Conservation (phyloP, 2,113 vertebrate genomes). For the Menura novaehollandiae region DNA sequence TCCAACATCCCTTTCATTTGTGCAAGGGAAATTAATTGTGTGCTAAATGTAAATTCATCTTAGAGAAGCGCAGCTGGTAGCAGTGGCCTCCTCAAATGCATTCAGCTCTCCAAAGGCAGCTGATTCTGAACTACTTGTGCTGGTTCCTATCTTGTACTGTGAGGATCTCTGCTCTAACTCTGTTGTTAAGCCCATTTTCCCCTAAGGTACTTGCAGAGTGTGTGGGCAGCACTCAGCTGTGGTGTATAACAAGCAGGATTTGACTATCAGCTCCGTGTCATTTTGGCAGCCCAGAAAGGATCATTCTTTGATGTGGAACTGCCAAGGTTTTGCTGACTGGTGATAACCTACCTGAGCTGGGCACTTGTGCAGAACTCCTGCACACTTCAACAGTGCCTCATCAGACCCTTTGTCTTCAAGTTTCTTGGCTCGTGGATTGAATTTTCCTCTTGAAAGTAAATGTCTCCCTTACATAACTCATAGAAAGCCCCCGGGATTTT, state of each 20-base stretch:
- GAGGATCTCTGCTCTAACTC: background rate
- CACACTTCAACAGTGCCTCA: background rate
- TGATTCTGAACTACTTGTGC: background rate
- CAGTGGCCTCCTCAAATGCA: constrained; percentile 28
- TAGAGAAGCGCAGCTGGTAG: constrained; percentile 9
- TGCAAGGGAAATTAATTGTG: constrained; percentile 21
- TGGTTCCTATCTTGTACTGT: background rate
- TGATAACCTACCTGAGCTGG: background rate
- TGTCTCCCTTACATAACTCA: background rate
- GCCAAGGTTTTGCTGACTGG: background rate
- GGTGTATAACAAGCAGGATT: background rate
- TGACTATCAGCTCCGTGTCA: background rate
- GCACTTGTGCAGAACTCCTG: background rate
- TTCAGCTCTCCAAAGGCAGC: constrained; percentile 38
- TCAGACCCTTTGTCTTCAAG: background rate
- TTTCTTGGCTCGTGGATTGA: background rate
- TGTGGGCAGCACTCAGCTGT: background rate
- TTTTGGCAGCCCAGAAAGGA: background rate
- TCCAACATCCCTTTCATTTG: background rate
- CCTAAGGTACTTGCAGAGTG: background rate
- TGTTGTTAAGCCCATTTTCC: background rate
- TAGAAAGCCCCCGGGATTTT: background rate
- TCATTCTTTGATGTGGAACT: background rate
- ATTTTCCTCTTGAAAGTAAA: background rate
- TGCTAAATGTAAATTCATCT: constrained; percentile 34